A percentile compares a stretch with the other conserved stretches of the same genome.
phyloP scores from a whole-genome alignment of 2,113 vertebrate genomes.

The Pluvianellus socialis region DNA sequence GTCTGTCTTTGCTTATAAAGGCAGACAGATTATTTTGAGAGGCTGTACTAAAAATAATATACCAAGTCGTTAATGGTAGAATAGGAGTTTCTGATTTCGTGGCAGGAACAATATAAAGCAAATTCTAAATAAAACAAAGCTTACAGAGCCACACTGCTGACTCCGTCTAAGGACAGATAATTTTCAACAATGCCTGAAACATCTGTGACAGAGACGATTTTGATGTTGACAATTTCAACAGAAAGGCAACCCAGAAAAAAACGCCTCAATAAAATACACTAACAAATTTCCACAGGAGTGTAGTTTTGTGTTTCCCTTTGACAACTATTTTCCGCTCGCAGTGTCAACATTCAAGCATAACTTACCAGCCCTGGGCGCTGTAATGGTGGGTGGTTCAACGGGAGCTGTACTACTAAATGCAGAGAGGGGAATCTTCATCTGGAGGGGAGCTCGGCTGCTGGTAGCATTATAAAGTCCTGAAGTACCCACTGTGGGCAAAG shows the following conservation, averaged over 20 bases:
- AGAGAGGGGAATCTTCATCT: constrained; percentile 78
- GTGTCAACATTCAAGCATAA: background rate
- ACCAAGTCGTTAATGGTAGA: background rate
- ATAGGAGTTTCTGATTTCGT: background rate
- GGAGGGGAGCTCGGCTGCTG: constrained; percentile 64
- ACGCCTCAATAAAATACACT: background rate
- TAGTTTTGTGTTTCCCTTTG: background rate
- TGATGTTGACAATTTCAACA: background rate
- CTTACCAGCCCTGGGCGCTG: constrained; percentile 75
- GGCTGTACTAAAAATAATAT: background rate
- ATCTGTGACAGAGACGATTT: background rate
- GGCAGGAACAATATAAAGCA: background rate
- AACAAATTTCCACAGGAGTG: background rate
- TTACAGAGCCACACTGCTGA: background rate
- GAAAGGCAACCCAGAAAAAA: background rate
- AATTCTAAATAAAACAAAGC: background rate
- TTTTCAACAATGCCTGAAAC: background rate
- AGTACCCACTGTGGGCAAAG: constrained; percentile 75
- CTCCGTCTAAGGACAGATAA: background rate
- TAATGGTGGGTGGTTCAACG: constrained; percentile 50
- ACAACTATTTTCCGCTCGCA: background rate
- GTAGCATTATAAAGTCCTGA: constrained; percentile 74
- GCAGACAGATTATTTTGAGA: background rate
- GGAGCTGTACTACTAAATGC: constrained; percentile 70
- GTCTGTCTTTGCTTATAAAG: background rate